Percentiles rank a stretch among this genome's conserved stretches.
These are phyloP conservation scores for Aplysia californica DNA, from an alignment of 1,140 invertebrate genomes.

Conservation along the genomic window DNA sequence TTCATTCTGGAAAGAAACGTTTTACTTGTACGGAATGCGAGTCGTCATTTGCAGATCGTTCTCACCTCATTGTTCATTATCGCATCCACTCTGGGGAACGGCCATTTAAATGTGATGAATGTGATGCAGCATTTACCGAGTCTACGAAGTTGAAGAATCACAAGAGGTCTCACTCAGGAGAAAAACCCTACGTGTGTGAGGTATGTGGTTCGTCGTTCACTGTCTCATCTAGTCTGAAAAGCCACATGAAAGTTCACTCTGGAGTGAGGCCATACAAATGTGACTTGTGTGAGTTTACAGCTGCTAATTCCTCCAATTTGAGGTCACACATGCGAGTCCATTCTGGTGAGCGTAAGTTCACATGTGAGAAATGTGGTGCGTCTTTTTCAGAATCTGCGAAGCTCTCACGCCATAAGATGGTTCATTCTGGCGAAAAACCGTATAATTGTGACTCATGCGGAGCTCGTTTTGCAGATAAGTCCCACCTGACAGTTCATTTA, in stretches of 20 bases:
- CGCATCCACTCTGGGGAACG: conserved; percentile 13
- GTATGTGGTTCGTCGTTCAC: conserved; percentile 88
- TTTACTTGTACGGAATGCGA: conserved; percentile 29
- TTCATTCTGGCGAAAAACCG: conserved; percentile 31
- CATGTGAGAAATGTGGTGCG: conserved; percentile 80
- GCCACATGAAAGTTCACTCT: conserved; percentile 92
- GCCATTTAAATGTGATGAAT: conserved; percentile 14
- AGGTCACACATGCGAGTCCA: conserved; percentile 22
- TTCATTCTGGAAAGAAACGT: conserved; percentile 24
- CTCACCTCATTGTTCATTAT: conserved; percentile 10
- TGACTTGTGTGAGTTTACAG: neutral
- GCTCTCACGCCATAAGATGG: conserved; percentile 20
- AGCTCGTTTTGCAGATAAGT: conserved; percentile 24
- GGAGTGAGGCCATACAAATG: conserved; percentile 88
- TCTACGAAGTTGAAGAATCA: conserved; percentile 25
- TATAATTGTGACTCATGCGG: conserved; percentile 88
- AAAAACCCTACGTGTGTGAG: conserved; percentile 78
- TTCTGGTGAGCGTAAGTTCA: conserved; percentile 80
- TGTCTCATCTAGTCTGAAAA: conserved; percentile 90
- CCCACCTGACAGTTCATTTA: conserved; percentile 13
- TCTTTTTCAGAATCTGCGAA: conserved; percentile 1
- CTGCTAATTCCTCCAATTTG: conserved; percentile 11
- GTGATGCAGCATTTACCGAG: conserved; percentile 5
- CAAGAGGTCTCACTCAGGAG: conserved; percentile 30
- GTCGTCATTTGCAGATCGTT: conserved; percentile 18